phyloP scores from a whole-genome alignment of 2,113 vertebrate genomes.

The Proterorhinus semilunaris region DNA sequence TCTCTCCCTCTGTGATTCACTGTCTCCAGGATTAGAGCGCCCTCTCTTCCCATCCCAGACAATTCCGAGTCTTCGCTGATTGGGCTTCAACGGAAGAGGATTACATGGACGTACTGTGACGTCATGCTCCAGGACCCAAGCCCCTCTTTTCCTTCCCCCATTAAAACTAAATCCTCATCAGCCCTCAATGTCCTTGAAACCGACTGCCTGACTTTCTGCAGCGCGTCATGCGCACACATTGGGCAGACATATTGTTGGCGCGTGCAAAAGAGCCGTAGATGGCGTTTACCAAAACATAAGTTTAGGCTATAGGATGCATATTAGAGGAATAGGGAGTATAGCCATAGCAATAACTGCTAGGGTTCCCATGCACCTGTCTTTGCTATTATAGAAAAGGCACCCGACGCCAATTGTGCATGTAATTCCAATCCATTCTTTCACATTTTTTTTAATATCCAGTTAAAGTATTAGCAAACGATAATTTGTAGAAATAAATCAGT shows the following conservation, averaged over 20 bases:
- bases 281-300: slow-evolving; percentile 17
- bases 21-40: slow-evolving; percentile 89
- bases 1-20: slow-evolving; percentile 85
- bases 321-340: not conserved
- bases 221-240: slow-evolving; percentile 57
- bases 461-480: no score
- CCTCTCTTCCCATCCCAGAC: slow-evolving; percentile 87
- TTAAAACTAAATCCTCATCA: slow-evolving; percentile 96
- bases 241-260: slow-evolving; percentile 23
- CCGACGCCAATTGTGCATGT: not conserved
- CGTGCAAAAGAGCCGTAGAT: slow-evolving; percentile 4
- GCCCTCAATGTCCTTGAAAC: slow-evolving; percentile 96
- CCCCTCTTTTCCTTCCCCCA: slow-evolving; percentile 79
- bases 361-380: slow-evolving; percentile 6
- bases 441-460: not conserved
- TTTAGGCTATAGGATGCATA: not conserved
- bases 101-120: slow-evolving; percentile 98
- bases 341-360: not conserved
- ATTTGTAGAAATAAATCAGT: no score
- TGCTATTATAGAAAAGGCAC: slow-evolving; percentile 14
- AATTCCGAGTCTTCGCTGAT: slow-evolving; percentile 94
- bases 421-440: not conserved
- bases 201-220: slow-evolving; percentile 84
- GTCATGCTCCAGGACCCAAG: slow-evolving; percentile 91
- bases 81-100: slow-evolving; percentile 91